phyloP scores from a whole-genome alignment of 1,140 invertebrate species.

The Diachasmimorpha longicaudata region DNA sequence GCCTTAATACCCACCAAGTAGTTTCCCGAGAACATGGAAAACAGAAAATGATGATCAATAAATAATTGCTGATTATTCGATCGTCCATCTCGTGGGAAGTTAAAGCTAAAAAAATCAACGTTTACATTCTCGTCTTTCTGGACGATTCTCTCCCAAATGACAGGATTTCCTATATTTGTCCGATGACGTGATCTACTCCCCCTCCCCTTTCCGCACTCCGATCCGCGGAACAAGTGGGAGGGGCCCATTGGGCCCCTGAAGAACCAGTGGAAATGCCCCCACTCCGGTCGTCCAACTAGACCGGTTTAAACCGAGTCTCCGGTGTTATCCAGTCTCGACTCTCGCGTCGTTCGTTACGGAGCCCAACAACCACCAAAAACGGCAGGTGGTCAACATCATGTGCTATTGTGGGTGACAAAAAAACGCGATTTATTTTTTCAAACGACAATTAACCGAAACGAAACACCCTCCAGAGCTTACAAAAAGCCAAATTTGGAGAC shows the following conservation, averaged over 20 bases:
- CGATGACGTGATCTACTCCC: not conserved
- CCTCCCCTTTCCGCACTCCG: not conserved
- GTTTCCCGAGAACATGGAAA: not conserved
- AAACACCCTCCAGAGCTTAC: too few species aligned
- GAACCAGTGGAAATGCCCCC: not conserved
- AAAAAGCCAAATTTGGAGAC: too few species aligned
- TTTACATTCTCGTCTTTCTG: not conserved
- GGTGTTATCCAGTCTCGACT: constrained; percentile 18
- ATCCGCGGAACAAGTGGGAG: too few species aligned
- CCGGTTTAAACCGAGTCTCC: not conserved
- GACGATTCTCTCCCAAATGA: not conserved
- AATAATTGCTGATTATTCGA: too few species aligned
- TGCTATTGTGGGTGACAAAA: not conserved
- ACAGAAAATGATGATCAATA: not conserved
- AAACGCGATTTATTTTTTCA: too few species aligned
- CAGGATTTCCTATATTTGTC: constrained; percentile 2
- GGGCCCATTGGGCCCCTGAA: not conserved
- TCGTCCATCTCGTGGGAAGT: too few species aligned
- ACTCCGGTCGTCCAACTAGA: not conserved
- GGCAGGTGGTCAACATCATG: constrained; percentile 5
- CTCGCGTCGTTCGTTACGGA: constrained; percentile 17
- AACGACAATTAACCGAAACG: too few species aligned
- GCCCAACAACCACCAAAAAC: not conserved
- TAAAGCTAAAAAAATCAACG: not conserved
- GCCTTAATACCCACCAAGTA: too few species aligned